A percentile compares a stretch with the other conserved stretches of the same genome.
phyloP scores from a whole-genome alignment of 1,140 invertebrate genomes.

The Anthonomus grandis region DNA sequence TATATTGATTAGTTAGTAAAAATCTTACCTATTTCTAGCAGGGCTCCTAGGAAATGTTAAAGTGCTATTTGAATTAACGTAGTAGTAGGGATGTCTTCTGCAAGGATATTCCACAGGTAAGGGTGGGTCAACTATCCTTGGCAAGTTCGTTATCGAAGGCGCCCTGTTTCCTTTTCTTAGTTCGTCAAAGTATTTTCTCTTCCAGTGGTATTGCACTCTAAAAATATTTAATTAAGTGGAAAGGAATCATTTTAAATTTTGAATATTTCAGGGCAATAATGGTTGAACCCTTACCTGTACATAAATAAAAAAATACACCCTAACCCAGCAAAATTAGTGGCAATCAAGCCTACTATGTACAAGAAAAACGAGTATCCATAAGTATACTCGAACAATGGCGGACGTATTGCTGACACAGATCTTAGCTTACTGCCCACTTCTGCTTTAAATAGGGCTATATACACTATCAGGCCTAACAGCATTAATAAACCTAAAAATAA shows the following conservation, averaged over 20 bases:
- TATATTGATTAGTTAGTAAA: constrained; percentile 13
- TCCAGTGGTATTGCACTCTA: constrained; percentile 54
- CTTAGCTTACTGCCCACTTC: constrained; percentile 83
- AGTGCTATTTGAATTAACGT: constrained; percentile 49
- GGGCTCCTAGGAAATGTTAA: constrained; percentile 47
- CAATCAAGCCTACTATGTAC: constrained; percentile 79
- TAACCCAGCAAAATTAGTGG: constrained; percentile 78
- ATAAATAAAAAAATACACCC: constrained; percentile 85
- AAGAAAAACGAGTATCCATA: constrained; percentile 86
- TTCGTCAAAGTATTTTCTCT: constrained; percentile 47
- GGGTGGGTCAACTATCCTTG: constrained; percentile 38
- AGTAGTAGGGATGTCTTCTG: constrained; percentile 48
- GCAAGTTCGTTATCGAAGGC: constrained; percentile 39
- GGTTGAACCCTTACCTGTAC: constrained; percentile 47
- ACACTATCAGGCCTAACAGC: constrained; percentile 85
- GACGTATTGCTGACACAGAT: constrained; percentile 70
- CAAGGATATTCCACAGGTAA: constrained; percentile 43
- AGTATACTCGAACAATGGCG: constrained; percentile 76
- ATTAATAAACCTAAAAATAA: constrained; percentile 72
- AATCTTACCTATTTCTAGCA: constrained; percentile 38
- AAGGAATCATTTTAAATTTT: not conserved
- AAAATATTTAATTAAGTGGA: not conserved
- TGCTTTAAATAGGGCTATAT: constrained; percentile 88
- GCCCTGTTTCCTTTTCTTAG: constrained; percentile 36
- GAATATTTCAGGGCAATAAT: not conserved